Evolutionary conservation across 1,140 invertebrate genomes (phyloP).

Genomic region (Drosophila leontia): DNA sequence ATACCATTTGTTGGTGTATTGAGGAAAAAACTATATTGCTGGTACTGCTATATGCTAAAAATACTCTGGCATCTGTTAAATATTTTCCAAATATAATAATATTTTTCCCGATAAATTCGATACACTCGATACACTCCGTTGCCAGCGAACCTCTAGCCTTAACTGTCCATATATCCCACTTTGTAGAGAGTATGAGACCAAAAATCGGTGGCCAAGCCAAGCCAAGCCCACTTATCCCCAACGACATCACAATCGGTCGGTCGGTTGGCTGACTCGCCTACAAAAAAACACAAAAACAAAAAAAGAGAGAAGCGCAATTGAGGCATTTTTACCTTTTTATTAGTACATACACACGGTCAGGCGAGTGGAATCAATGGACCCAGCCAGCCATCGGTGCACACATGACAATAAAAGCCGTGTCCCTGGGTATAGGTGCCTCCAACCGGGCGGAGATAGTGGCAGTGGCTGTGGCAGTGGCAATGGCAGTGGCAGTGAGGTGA

Average conservation of each 20-base stretch:
- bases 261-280: constrained; percentile 46
- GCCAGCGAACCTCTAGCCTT: background rate
- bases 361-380: constrained; percentile 58
- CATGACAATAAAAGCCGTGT: constrained; percentile 58
- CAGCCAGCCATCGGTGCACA: constrained; percentile 30
- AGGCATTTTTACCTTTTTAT: constrained; percentile 65
- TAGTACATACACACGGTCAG: constrained; percentile 42
- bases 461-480: background rate
- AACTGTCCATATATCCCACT: background rate
- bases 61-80: background rate
- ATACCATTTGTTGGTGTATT: background rate
- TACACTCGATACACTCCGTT: background rate
- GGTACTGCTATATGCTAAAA: background rate
- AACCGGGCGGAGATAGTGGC: constrained; percentile 14
- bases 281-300: constrained; percentile 14
- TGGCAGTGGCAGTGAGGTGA: constrained; percentile 6
- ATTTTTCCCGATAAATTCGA: background rate
- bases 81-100: background rate
- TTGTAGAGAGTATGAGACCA: background rate
- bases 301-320: constrained; percentile 39
- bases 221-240: constrained; percentile 35
- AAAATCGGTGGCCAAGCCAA: constrained; percentile 25
- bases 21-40: too few relatives aligned
- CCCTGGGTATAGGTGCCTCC: constrained; percentile 26
- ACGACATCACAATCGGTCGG: constrained; percentile 40